Conservation (phyloP, 2,797 vertebrate genomes). For the Champsocephalus esox region DNA sequence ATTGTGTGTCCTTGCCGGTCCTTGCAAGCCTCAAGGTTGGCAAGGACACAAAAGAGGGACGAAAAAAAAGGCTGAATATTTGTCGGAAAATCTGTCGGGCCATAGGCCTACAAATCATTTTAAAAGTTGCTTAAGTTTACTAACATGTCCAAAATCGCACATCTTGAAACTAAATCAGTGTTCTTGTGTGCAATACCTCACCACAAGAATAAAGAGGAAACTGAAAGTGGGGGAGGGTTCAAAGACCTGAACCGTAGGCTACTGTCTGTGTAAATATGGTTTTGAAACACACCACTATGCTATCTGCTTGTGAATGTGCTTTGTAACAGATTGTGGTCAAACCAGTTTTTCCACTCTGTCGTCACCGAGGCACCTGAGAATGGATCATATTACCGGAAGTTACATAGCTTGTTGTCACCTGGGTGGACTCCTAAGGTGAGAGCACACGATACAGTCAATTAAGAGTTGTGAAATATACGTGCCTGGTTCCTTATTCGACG, state of each 20-base stretch:
- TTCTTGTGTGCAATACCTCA: no score
- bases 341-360: constrained; percentile 54
- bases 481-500: constrained; percentile 9
- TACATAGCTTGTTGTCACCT: constrained; percentile 16
- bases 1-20: no score
- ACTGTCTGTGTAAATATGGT: background rate
- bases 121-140: no score
- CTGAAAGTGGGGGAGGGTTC: background rate
- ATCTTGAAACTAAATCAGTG: no score
- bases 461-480: background rate
- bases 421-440: constrained; percentile 37
- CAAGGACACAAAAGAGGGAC: no score
- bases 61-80: no score
- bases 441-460: background rate
- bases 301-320: background rate
- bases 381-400: constrained; percentile 53
- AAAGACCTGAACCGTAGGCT: background rate
- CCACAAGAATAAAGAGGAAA: background rate
- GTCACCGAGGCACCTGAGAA: constrained; percentile 24
- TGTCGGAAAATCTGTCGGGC: no score
- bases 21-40: no score
- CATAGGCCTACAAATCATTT: no score
- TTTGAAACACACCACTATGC: background rate
- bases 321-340: background rate
- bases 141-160: no score